Base-by-base conservation (phyloP, 2,888 invertebrate species). In the Aleiodes leptofemur region DNA sequence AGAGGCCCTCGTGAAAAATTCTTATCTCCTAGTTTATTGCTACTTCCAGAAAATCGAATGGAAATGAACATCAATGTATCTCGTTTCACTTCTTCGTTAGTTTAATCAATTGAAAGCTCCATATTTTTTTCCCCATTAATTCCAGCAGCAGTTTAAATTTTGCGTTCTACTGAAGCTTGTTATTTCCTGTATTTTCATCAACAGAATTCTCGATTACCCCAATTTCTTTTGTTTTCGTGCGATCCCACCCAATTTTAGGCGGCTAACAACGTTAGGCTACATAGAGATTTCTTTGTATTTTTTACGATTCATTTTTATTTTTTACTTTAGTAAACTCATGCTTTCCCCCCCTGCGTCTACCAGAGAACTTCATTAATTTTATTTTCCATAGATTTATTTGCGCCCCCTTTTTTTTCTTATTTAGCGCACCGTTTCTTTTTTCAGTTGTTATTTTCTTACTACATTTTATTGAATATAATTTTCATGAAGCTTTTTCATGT, bases 201-300 rank as follows among this genome's bases (percentile, higher is more conserved):
- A 51, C 50, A 31, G 69, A 48, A 48, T 69, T 59, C 14, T 80
- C 73, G 76, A 79, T 77, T 69, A 74, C 80, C 81, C 78, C 76
- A 77, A 79, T 81, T 79, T 69, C 74, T 73, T 74, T 75, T 77
- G 76, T 78, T 77, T 81, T 80, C 78, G 80, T 82, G 83, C 82
- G 80, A 83, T 83, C 81, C 83, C 84, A 83, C 81, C 80, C 83
- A 83, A 57, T 79, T 80, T 82, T 81, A 84, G 83, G 83, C 86
- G 85, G 84, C 84, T 82, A 85, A n/a, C 84, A 83, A 51, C 31
- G 82, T 82, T 87, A 87, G 85, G 82, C 84, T 85, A 86, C 23
- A 34, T 82, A 82, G 81, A 82, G 82, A 86, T 84, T 84, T 83
- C 86, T 88, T 88, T 87, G 86, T 88, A 87, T 86, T 87, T 86